A percentile compares a stretch with the other conserved stretches of the same genome.
Conservation (phyloP, 2,888 invertebrate genomes). For the Camponotus fellah region DNA sequence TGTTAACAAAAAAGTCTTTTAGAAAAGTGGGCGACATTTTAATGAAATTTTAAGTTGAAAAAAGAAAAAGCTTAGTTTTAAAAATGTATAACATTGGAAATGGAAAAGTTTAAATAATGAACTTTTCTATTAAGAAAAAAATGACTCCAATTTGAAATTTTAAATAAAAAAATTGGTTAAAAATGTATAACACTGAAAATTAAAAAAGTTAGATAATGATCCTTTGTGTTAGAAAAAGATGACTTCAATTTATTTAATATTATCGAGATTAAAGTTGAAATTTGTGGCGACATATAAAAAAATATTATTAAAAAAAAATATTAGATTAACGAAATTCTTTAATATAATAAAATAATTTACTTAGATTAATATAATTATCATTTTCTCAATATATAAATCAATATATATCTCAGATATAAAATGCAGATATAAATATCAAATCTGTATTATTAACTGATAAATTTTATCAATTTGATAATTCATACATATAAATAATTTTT, state of each 20-base stretch:
- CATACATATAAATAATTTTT: not conserved
- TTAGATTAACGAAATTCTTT: not conserved
- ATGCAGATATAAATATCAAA: conserved; percentile 15
- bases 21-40: not conserved
- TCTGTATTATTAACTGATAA: conserved; percentile 12
- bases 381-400: not conserved
- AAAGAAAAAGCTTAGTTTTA: not conserved
- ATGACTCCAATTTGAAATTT: not conserved
- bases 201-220: not conserved
- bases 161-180: not conserved
- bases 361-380: conserved; percentile 10
- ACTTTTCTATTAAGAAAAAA: not conserved
- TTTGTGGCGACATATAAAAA: not conserved
- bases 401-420: conserved; percentile 20
- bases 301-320: not conserved
- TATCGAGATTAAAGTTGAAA: not conserved
- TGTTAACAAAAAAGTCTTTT: not conserved
- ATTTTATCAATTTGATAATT: conserved; percentile 2
- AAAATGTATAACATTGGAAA: not conserved
- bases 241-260: not conserved
- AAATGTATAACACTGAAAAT: not conserved
- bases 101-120: conserved; percentile 9
- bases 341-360: not conserved
- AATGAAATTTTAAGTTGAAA: not conserved
- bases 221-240: not conserved